phyloP scores from a whole-genome alignment of 2,113 vertebrate genomes.

The Lipophrys pholis region DNA sequence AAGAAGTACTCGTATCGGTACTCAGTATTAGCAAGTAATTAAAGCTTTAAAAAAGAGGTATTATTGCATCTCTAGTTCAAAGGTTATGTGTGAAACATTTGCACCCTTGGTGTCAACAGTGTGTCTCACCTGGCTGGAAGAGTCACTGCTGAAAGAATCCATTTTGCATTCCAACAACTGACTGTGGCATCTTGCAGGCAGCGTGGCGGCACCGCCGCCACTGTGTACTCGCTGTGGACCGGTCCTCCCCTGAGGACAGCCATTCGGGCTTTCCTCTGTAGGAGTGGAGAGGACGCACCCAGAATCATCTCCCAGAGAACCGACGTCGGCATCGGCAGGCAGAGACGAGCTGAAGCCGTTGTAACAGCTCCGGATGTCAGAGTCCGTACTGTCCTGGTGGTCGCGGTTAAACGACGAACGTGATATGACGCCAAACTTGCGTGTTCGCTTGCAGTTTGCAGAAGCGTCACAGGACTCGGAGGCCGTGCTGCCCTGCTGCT shows the following conservation, averaged over 20 bases:
- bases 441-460: conserved; percentile 86
- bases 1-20: too few relatives aligned
- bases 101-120: not conserved
- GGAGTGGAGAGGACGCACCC: conserved; percentile 42
- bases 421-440: conserved; percentile 95
- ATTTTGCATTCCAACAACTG: conserved; percentile 80
- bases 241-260: not conserved
- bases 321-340: conserved; percentile 77
- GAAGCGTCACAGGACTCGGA: conserved; percentile 72
- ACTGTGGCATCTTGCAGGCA: conserved; percentile 69
- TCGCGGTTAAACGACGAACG: conserved; percentile 80
- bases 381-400: conserved; percentile 74
- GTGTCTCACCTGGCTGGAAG: conserved; percentile 85
- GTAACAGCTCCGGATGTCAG: conserved; percentile 45
- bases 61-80: too few relatives aligned
- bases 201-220: conserved; percentile 58
- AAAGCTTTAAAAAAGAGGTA: too few relatives aligned
- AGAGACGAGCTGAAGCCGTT: conserved; percentile 10
- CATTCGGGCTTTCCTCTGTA: conserved; percentile 52
- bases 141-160: conserved; percentile 81
- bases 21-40: too few relatives aligned
- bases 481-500: conserved; percentile 75
- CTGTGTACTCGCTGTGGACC: conserved; percentile 55
- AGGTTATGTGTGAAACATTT: too few relatives aligned
- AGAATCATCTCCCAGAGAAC: conserved; percentile 59